A percentile compares a stretch with the other conserved stretches of the same genome.
Evolutionary conservation across 1,140 invertebrate genomes (phyloP).

Genomic region (Penaeus japonicus): DNA sequence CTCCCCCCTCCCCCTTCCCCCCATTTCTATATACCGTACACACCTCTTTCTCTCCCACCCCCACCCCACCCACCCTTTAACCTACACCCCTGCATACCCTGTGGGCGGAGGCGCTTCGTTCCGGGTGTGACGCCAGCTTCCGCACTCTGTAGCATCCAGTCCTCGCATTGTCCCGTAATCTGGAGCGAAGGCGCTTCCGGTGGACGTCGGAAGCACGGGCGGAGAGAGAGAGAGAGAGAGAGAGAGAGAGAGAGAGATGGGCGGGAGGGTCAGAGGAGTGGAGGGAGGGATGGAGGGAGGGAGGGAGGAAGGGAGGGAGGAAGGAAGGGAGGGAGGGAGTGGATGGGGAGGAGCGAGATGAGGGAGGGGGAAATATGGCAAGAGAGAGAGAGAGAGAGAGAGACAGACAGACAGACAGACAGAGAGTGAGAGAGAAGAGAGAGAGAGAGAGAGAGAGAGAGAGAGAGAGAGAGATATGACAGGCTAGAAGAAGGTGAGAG

Average conservation of each 20-base stretch:
- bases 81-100: too few relatives aligned
- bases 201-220: slow-evolving; percentile 39
- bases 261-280: background rate
- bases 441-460: background rate
- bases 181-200: slow-evolving; percentile 45
- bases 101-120: slow-evolving; percentile 5
- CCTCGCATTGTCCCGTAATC: slow-evolving; percentile 50
- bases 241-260: background rate
- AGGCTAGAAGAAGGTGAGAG: background rate
- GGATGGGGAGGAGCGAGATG: background rate
- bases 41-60: too few relatives aligned
- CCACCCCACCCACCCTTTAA: too few relatives aligned
- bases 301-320: background rate
- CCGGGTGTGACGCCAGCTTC: slow-evolving; percentile 32
- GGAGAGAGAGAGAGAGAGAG: background rate
- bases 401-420: background rate
- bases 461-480: background rate
- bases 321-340: background rate
- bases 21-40: too few relatives aligned
- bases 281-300: background rate
- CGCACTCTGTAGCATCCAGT: slow-evolving; percentile 29
- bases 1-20: too few relatives aligned
- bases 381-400: background rate
- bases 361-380: background rate
- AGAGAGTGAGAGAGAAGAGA: background rate